Conservation (phyloP, 2,797 vertebrate species). For the Diplodus puntazzo region DNA sequence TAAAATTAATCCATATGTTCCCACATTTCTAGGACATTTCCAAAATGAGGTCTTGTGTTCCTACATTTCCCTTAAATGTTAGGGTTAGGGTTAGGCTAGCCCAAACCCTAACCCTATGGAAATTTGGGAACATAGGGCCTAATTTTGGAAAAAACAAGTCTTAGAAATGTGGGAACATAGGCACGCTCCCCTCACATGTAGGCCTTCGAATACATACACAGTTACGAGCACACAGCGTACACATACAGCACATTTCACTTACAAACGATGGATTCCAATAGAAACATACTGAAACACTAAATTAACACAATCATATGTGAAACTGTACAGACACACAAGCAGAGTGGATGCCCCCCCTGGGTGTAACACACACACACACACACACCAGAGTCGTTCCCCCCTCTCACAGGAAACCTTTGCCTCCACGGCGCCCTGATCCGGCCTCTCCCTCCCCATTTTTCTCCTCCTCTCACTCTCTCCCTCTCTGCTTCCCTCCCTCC, state of each 20-base stretch:
- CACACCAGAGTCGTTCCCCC: conserved; percentile 50
- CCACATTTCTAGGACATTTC: no score
- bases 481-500: conserved; percentile 61
- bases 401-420: conserved; percentile 77
- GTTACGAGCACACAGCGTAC: no score
- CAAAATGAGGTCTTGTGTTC: no score
- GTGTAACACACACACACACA: conserved; percentile 19
- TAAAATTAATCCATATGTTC: no score
- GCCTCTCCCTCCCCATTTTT: conserved; percentile 69
- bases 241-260: not conserved
- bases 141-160: no score
- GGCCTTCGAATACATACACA: no score
- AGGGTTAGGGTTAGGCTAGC: no score
- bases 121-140: no score
- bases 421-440: conserved; percentile 71
- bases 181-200: no score
- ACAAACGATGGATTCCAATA: not conserved
- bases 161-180: no score
- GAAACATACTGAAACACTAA: not conserved
- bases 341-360: not conserved
- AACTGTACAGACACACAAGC: conserved; percentile 6
- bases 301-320: not conserved
- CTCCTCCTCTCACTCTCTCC: conserved; percentile 21
- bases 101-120: no score
- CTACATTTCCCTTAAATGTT: no score